Evolutionary conservation across 1,140 invertebrate species (phyloP), one percentile per base, ranked within the genome.

Genomic region (Melipona quadrifasciata): DNA sequence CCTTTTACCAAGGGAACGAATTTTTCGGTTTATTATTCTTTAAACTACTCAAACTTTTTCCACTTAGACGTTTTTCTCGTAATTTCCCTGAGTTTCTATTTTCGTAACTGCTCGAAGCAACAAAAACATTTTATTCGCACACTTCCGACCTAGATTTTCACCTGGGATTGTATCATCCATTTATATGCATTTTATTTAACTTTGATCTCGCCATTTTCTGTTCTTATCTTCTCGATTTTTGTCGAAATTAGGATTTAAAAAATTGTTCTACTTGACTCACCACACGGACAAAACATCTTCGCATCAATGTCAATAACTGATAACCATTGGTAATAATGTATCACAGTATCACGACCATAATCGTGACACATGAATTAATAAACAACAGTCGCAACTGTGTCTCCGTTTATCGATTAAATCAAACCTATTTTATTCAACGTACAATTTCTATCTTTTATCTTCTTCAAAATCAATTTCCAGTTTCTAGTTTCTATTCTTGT

Each of bases 361-460:
- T 71, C 24, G 68, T 39, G 21, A 51, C 21, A 39, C 39, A 24
- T 71, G 68, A 71, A 71, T 71, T 71, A 47, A 71, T 71, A 71
- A 71, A 71, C 12, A 71, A 1, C 68, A 47, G 47, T 70, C 39
- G n/a, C 68, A 21, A 68, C 11, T 12, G n/a, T 27, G 6, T 31
- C 47, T 53, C 47, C 17, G 16, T 58, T 75, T 47, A 27, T 47
- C 31, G 31, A 31, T 31, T 2, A 31, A 31, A 31, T 31, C 39
- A 47, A 47, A 47, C 39, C 39, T 47, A 47, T 47, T 47, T 47
- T 47, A 47, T 47, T 47, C 39, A 8, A 47, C 39, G 8, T 47
- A 47, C 6, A 47, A 47, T 10, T 47, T 47, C 39, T 47, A 47
- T 47, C 6, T 47, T 6, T 47, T 47, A 47, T 47, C 39, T 47